These are phyloP conservation scores for Drosophila cardini DNA, from an alignment of 1,140 invertebrate species.

Conservation along the genomic window DNA sequence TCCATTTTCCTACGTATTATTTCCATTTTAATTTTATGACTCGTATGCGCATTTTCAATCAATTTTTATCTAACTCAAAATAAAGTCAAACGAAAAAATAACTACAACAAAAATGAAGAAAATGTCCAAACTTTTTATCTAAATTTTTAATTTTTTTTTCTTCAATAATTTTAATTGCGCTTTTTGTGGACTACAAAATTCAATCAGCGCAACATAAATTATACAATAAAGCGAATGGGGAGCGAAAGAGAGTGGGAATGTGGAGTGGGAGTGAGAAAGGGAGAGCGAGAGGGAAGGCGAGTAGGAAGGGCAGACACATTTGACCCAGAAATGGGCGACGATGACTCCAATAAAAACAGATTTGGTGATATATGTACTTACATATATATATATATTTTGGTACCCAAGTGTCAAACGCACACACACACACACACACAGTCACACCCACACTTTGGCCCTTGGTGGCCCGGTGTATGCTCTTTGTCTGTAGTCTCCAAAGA, in stretches of 20 bases:
- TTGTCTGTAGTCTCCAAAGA: not conserved
- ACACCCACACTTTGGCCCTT: slow-evolving; percentile 11
- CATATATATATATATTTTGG: slow-evolving; percentile 25
- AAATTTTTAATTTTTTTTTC: slow-evolving; percentile 44
- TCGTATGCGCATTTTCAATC: slow-evolving; percentile 38
- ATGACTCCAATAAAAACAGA: slow-evolving; percentile 73
- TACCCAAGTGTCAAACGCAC: slow-evolving; percentile 39
- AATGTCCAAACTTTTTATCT: slow-evolving; percentile 41
- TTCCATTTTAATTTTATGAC: slow-evolving; percentile 52
- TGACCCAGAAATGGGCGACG: slow-evolving; percentile 71
- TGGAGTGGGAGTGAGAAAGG: not conserved
- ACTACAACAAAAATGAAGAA: slow-evolving; percentile 1
- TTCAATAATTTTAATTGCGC: slow-evolving; percentile 76
- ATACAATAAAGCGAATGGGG: slow-evolving; percentile 43
- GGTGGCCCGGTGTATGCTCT: not conserved
- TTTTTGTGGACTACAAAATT: slow-evolving; percentile 70
- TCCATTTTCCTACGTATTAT: slow-evolving; percentile 8
- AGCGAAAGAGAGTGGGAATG: not conserved
- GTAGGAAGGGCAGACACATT: slow-evolving; percentile 14
- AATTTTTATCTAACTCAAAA: slow-evolving; percentile 36
- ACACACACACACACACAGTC: slow-evolving; percentile 36
- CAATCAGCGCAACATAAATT: slow-evolving; percentile 78
- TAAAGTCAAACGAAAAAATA: not conserved
- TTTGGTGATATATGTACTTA: slow-evolving; percentile 34
- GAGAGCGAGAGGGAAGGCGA: not conserved